Base-by-base conservation (phyloP, 2,113 vertebrate species). In the Bubo blakistoni region DNA sequence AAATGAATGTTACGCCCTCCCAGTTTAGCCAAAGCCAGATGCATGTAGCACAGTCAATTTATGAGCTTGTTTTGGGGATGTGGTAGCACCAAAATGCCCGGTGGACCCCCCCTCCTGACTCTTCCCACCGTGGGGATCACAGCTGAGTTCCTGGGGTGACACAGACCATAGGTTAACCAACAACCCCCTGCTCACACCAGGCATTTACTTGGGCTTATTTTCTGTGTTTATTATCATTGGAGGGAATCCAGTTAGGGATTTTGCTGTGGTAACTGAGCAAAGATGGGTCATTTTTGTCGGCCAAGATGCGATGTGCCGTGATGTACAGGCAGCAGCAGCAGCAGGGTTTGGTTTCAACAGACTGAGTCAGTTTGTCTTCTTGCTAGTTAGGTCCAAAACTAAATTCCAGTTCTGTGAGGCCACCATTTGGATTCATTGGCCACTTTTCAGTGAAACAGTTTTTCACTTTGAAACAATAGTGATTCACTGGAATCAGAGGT, bases 361-460 rank as follows among this genome's bases (percentile, higher is more conserved):
- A 3, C 66, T 59, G 69, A 36, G 71, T 61, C 81, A 30, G 10
- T 20, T 73, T 51, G 51, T 30, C 59, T 9, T 82, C 49, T 42
- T 34, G 21, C 67, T 86, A 18, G 4, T 71, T 47, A 36, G 44
- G 55, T 59, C 87, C 85, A 94, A 46, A 61, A 36, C 42, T 21
- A 69, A 92, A 93, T 95, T 85, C 94, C 92, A 94, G 17, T 19
- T 92, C 72, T 30, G 14, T 90, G 76, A 92, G 63, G 62, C 71
- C 61, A 30, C 71, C 30, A 7, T 16, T 71, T 81, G 81, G 86
- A 58, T 34, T 61, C 5, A 0, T 3, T 49, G 81, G 57, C 25
- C 61, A 34, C 16, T 76, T 67, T 47, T 54, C 2, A 3, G 29
- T 85, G 66, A 55, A 78, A 36, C 16, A 62, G 49, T 69, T 72